Conservation (phyloP, 92 coral and sea anemone genomes). For the Parazoanthus darwini region DNA sequence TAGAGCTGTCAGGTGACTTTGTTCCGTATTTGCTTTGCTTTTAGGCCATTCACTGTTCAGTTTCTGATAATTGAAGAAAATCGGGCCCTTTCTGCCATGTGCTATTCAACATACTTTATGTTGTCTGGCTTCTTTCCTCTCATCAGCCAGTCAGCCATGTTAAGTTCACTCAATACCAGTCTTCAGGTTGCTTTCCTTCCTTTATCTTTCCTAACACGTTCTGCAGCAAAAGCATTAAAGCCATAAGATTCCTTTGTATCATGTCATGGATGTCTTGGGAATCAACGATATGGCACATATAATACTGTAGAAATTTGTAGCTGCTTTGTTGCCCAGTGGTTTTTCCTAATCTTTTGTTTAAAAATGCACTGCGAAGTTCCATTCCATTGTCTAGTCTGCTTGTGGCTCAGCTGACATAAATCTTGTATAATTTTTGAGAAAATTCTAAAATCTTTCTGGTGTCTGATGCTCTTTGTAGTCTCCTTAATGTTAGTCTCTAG, state of each 20-base stretch:
- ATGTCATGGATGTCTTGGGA: background rate
- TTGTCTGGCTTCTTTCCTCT: background rate
- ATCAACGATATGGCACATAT: background rate
- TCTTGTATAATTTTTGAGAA: no score
- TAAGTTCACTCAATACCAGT: background rate
- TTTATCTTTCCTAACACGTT: background rate
- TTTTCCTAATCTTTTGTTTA: background rate
- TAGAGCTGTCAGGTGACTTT: no score
- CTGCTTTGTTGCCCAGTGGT: background rate
- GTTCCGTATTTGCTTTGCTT: no score
- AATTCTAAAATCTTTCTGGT: no score
- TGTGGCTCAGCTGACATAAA: no score
- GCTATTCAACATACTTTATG: no score
- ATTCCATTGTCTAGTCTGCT: no score
- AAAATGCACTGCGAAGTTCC: background rate
- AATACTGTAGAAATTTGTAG: background rate
- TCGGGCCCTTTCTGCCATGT: no score
- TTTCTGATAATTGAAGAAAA: no score
- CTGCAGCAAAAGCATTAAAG: background rate
- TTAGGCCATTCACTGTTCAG: no score
- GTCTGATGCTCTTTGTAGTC: no score
- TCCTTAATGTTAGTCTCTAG: no score
- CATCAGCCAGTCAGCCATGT: slow-evolving; percentile 8
- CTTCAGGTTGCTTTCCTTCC: background rate
- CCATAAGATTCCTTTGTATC: background rate